These are phyloP conservation scores for Bilobella aurantiaca DNA, from an alignment of 1,140 invertebrate genomes.

Conservation along the genomic window DNA sequence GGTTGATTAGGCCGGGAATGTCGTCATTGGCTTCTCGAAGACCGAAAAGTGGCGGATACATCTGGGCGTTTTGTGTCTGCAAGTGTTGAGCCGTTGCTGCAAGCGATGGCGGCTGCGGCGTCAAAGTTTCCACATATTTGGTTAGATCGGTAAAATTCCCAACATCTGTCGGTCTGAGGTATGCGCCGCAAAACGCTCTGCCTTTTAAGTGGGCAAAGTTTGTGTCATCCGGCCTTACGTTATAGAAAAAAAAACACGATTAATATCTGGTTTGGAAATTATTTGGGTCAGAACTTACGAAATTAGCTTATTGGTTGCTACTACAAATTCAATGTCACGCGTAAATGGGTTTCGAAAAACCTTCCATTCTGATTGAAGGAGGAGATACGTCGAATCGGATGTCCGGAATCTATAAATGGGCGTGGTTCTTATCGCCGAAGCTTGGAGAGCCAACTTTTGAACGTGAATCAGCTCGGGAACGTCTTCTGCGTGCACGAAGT, in stretches of 20 bases:
- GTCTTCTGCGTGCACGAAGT: constrained; percentile 80
- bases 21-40: too few species aligned
- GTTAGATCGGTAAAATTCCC: too few species aligned
- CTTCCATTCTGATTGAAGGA: constrained; percentile 70
- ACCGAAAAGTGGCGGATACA: too few species aligned
- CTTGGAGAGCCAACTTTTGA: constrained; percentile 66
- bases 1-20: too few species aligned
- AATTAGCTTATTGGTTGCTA: constrained; percentile 69
- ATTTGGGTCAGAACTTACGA: constrained; percentile 43
- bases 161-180: too few species aligned
- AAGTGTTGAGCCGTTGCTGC: too few species aligned
- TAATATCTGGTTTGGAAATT: neutral
- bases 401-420: constrained; percentile 58
- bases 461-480: constrained; percentile 66
- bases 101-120: too few species aligned
- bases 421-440: constrained; percentile 48
- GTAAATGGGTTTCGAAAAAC: constrained; percentile 85
- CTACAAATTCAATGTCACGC: constrained; percentile 77
- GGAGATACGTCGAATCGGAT: constrained; percentile 62
- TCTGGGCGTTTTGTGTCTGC: too few species aligned
- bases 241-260: neutral
- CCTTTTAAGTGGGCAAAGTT: too few species aligned
- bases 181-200: too few species aligned
- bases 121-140: too few species aligned
- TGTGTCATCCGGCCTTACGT: too few species aligned